These are phyloP conservation scores for Rhimphoctona megacephalus DNA, from an alignment of 2,888 invertebrate genomes.

Conservation along the genomic window DNA sequence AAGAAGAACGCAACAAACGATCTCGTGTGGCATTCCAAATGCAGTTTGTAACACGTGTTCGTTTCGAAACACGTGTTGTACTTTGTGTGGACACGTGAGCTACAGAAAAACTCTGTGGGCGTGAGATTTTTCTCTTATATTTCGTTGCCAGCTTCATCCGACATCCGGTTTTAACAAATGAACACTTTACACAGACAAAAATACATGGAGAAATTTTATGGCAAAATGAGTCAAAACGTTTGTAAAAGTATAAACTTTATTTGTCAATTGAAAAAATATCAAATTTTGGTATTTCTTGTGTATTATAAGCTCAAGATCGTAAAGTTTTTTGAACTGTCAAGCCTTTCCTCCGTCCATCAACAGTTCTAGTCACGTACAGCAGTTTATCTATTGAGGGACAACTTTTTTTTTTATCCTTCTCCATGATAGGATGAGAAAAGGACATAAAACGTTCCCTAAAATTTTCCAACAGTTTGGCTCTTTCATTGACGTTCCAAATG, in stretches of 20 bases:
- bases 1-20: conserved; percentile 34
- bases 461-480: background rate
- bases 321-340: background rate
- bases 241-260: background rate
- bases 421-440: background rate
- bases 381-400: background rate
- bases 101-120: conserved; percentile 49
- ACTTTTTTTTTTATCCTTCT: background rate
- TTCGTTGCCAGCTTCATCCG: conserved; percentile 43
- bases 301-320: background rate
- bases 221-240: background rate
- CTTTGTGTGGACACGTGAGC: conserved; percentile 55
- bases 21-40: conserved; percentile 57
- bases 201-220: background rate
- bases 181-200: background rate
- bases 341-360: background rate
- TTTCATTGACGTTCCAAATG: background rate
- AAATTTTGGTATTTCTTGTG: background rate
- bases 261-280: background rate
- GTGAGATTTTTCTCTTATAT: conserved; percentile 64
- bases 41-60: conserved; percentile 66
- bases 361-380: background rate
- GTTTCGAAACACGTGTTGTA: conserved; percentile 60
- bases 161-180: conserved; percentile 57
- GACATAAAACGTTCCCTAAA: conserved; percentile 1